These are phyloP conservation scores for Petrocephalus zakoni DNA, from an alignment of 2,113 vertebrate genomes.

Conservation along the genomic window DNA sequence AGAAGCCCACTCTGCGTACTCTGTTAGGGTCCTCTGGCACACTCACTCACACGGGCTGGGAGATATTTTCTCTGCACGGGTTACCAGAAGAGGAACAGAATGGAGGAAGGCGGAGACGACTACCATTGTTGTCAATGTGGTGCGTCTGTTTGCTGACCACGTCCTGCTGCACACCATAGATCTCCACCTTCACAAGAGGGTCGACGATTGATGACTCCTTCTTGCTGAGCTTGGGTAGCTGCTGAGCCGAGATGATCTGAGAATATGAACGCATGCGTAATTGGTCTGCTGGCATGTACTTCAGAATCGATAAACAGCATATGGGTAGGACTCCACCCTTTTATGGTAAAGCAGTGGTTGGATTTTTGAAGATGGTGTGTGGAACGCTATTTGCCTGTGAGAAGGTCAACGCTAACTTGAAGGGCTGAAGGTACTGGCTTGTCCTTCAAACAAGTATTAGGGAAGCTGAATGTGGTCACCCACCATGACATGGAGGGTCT, in stretches of 20 bases:
- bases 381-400: not conserved
- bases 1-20: not conserved
- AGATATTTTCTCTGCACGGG: not conserved
- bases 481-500: slow-evolving; percentile 80
- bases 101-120: not conserved
- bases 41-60: not conserved
- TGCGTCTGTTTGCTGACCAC: slow-evolving; percentile 60
- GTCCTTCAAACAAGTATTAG: not conserved
- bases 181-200: slow-evolving; percentile 77
- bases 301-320: not conserved
- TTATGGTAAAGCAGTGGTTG: not conserved
- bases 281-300: too few relatives aligned
- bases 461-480: slow-evolving; percentile 10
- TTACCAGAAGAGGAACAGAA: not conserved
- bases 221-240: slow-evolving; percentile 84
- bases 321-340: not conserved
- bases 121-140: slow-evolving; percentile 79
- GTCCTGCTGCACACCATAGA: slow-evolving; percentile 73
- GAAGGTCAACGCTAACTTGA: not conserved
- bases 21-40: not conserved
- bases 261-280: not conserved
- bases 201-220: slow-evolving; percentile 80
- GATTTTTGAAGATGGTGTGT: not conserved
- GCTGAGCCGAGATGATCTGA: slow-evolving; percentile 89
- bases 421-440: not conserved